Conservation (phyloP, 2,113 vertebrate genomes). For the Paramormyrops kingsleyae region DNA sequence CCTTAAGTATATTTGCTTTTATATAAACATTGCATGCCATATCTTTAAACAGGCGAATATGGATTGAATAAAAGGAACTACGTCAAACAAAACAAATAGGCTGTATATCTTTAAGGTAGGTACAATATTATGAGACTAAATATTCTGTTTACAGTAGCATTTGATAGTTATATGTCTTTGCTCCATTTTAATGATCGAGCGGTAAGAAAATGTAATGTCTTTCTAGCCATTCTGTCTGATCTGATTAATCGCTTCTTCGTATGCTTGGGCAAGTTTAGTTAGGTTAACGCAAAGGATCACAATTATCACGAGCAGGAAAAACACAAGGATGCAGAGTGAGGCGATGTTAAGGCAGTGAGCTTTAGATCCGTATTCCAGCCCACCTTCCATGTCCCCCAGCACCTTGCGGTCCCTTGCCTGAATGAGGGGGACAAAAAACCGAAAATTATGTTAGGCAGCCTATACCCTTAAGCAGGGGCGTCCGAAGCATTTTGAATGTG, state of each 20-base stretch:
- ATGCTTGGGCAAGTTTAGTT: background rate
- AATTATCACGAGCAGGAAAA: background rate
- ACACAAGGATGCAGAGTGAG: too few relatives aligned
- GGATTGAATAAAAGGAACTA: background rate
- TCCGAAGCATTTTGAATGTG: too few relatives aligned
- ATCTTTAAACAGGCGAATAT: background rate
- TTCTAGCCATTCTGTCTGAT: background rate
- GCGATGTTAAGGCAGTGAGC: too few relatives aligned
- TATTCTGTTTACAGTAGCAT: background rate
- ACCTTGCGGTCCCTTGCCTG: too few relatives aligned
- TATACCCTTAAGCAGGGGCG: too few relatives aligned
- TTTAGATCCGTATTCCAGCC: too few relatives aligned
- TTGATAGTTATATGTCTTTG: background rate
- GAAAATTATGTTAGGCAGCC: too few relatives aligned
- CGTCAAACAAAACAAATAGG: background rate
- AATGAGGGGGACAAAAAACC: too few relatives aligned
- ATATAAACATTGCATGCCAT: background rate
- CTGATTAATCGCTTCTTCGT: background rate
- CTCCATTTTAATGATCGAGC: background rate
- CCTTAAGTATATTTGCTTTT: background rate
- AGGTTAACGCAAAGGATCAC: background rate
- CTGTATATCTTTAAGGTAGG: background rate
- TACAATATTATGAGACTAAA: background rate
- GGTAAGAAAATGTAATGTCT: background rate
- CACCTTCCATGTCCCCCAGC: too few relatives aligned